A percentile compares a stretch with the other conserved stretches of the same genome.
Conservation (phyloP, 1,140 invertebrate species). For the Sesamia nonagrioides region DNA sequence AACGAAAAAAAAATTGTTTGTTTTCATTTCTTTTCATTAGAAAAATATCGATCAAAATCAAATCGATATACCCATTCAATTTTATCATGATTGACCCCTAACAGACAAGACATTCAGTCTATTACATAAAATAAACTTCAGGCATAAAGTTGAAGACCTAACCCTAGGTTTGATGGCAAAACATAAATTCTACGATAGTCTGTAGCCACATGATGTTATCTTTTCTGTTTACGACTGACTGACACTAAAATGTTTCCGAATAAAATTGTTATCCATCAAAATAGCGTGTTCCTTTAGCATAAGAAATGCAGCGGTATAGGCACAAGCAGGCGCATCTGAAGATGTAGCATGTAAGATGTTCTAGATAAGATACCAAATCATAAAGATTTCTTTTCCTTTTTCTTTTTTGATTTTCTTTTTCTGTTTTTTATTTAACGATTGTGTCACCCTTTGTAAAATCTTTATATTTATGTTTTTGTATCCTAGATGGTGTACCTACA, state of each 20-base stretch:
- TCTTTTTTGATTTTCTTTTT: too few relatives aligned
- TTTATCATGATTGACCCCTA: neutral
- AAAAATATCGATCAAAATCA: too few relatives aligned
- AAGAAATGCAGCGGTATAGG: constrained; percentile 60
- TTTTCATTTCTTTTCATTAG: too few relatives aligned
- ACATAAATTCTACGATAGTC: constrained; percentile 27
- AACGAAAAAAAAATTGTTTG: too few relatives aligned
- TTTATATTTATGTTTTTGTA: too few relatives aligned
- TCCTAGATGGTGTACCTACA: too few relatives aligned
- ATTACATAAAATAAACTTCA: neutral
- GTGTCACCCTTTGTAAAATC: too few relatives aligned
- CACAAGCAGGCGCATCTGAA: constrained; percentile 2
- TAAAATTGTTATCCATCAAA: constrained; percentile 79
- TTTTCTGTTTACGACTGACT: constrained; percentile 61
- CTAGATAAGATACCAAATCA: neutral
- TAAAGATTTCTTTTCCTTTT: too few relatives aligned
- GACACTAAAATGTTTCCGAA: constrained; percentile 69
- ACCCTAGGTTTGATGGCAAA: constrained; percentile 26
- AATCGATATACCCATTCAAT: neutral
- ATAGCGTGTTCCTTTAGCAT: constrained; percentile 64
- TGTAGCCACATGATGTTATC: constrained; percentile 19
- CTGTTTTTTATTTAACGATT: too few relatives aligned
- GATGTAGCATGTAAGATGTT: constrained; percentile 2
- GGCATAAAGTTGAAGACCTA: constrained; percentile 4
- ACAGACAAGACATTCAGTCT: neutral